Evolutionary conservation across 2,113 vertebrate genomes (phyloP).

Genomic region (Condylura cristata): DNA sequence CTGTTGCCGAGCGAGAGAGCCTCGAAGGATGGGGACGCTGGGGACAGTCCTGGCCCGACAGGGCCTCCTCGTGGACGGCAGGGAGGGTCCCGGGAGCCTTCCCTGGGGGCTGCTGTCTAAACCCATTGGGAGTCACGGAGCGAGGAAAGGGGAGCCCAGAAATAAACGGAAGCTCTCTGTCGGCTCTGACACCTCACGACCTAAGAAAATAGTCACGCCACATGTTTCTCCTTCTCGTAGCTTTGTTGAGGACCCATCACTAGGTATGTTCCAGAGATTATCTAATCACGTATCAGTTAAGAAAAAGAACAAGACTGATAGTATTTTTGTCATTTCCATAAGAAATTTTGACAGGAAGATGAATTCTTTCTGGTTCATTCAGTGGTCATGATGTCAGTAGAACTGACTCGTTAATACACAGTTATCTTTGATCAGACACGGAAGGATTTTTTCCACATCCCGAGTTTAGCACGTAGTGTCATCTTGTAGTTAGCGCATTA

Average conservation of each 20-base stretch:
- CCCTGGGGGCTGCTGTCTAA: rapidly evolving
- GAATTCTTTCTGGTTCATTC: not conserved
- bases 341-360: not conserved
- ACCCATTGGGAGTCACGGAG: not conserved
- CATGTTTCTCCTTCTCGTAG: not conserved
- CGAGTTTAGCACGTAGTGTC: not conserved
- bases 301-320: not conserved
- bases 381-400: constrained; percentile 8
- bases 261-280: not conserved
- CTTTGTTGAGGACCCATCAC: not conserved
- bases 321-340: not conserved
- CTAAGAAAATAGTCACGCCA: not conserved
- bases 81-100: rapidly evolving
- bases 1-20: not conserved
- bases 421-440: not conserved
- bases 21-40: rapidly evolving
- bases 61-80: rapidly evolving
- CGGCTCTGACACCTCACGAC: not conserved
- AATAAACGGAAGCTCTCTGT: not conserved
- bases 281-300: not conserved
- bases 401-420: not conserved
- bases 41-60: not conserved
- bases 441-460: not conserved
- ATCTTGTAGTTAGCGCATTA: not conserved
- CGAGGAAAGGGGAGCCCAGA: not conserved